Evolutionary conservation across 2,888 invertebrate genomes (phyloP), one percentile per base, ranked within the genome.

Genomic region (Sisyra nigra): DNA sequence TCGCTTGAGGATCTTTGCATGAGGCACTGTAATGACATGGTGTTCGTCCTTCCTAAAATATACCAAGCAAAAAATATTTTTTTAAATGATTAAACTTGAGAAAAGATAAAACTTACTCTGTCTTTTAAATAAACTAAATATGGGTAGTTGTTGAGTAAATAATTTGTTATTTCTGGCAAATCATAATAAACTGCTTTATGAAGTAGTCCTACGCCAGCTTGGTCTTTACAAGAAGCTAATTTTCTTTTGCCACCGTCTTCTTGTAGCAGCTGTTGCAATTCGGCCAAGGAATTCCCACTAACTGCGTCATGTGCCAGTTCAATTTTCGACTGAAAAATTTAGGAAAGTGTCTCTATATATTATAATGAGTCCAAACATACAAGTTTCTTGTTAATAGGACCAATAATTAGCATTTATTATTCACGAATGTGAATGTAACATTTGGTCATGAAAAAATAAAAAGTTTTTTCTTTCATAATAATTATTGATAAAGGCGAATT

Each of bases 111-210:
- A 67, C 73, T 68, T 58, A 84, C 84, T 52, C 77, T 74, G 59
- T 86, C 85, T 50, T 71, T 76, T 48, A 77, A 66, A 37, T 73
- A 69, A 3, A 78, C 73, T 1, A 76, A 68, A 30, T 68, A 65
- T 0, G 83, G 81, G 58, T 73, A 78, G 54, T 74, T 71, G n/a
- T 67, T 64, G 2, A 79, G 68, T 1, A 88, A 69, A 69, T 79
- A 86, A 48, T 74, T 71, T 10, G 79, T 71, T 46, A 87, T 77
- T 48, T 80, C 76, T 51, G 68, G 71, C 53, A 76, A 74, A 57
- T 80, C 81, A 57, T 80, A 74, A 57, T 76, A 80, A 10, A 87
- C 75, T 0, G 86, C 85, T 53, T 86, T 86, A 60, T 88, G 87
- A 18, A 88, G 65, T 32, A 88, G 63, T 1, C 80, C 80, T 9